A percentile compares a stretch with the other conserved stretches of the same genome.
These are phyloP conservation scores for Chromobotia macracanthus DNA, from an alignment of 2,797 vertebrate species.

Conservation along the genomic window DNA sequence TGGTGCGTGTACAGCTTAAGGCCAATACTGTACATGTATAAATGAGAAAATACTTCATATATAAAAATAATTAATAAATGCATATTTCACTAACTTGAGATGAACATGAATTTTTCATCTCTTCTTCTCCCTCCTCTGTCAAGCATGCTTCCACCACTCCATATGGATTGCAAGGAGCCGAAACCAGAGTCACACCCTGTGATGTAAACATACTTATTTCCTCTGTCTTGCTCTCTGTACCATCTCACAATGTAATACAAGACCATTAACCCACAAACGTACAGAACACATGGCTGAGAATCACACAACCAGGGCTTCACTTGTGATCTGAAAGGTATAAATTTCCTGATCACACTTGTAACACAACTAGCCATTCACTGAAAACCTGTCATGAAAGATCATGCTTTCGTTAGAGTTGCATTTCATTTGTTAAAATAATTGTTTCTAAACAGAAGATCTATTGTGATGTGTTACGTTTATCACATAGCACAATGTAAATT, in stretches of 20 bases:
- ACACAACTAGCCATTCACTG: neutral
- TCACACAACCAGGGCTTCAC: no score
- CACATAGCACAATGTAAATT: no score
- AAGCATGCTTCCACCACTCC: slow-evolving; percentile 74
- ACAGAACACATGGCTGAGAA: neutral
- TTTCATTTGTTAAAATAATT: no score
- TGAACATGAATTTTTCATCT: slow-evolving; percentile 75
- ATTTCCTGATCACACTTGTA: neutral
- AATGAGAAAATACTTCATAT: no score
- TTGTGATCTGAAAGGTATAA: neutral
- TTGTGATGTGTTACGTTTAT: no score
- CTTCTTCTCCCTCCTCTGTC: slow-evolving; percentile 77
- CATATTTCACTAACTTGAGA: slow-evolving; percentile 51
- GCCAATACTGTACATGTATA: neutral
- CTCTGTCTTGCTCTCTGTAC: slow-evolving; percentile 70
- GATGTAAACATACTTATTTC: slow-evolving; percentile 76
- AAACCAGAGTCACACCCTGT: slow-evolving; percentile 80
- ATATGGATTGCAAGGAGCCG: slow-evolving; percentile 73
- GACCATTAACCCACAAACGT: slow-evolving; percentile 66
- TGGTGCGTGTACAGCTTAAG: no score
- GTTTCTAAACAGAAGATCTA: no score
- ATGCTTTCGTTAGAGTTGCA: no score
- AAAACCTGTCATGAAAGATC: no score
- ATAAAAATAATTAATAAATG: no score
- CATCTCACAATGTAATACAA: slow-evolving; percentile 75